A percentile compares a stretch with the other conserved stretches of the same genome.
phyloP scores from a whole-genome alignment of 2,113 vertebrate species.

The Mastomys coucha region DNA sequence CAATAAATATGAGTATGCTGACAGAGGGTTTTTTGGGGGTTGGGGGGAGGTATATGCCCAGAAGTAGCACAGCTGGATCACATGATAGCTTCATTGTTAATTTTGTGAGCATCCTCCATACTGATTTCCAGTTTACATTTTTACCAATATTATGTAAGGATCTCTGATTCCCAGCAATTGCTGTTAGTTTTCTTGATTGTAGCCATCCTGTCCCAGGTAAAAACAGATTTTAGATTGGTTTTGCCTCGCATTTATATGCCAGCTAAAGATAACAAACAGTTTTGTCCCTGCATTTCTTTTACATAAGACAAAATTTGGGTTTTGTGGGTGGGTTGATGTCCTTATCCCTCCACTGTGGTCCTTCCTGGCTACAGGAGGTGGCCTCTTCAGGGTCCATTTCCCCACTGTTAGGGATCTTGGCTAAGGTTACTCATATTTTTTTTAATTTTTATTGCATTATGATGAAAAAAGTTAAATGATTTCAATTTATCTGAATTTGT shows the following conservation, averaged over 20 bases:
- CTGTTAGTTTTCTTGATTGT: not conserved
- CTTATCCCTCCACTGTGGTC: too few species aligned
- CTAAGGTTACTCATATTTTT: too few species aligned
- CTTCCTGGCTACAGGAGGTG: too few species aligned
- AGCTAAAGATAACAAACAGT: not conserved
- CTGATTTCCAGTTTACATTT: not conserved
- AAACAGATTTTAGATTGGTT: not conserved
- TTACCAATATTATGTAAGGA: not conserved
- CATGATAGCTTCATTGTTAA: not conserved
- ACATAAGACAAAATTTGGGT: too few species aligned
- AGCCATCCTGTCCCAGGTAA: not conserved
- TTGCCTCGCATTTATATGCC: not conserved
- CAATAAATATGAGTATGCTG: not conserved
- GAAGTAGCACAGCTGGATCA: not conserved
- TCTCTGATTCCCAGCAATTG: not conserved
- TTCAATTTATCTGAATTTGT: too few species aligned
- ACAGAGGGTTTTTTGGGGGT: not conserved
- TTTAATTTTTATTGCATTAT: too few species aligned
- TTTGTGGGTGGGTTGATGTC: too few species aligned
- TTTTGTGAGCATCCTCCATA: not conserved
- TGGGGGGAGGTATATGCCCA: not conserved
- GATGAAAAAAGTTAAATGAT: too few species aligned
- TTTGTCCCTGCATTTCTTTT: too few species aligned
- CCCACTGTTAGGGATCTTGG: too few species aligned
- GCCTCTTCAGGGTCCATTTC: too few species aligned